A percentile compares a stretch with the other conserved stretches of the same genome.
phyloP scores from a whole-genome alignment of 2,113 vertebrate genomes.

The Sturnus vulgaris region DNA sequence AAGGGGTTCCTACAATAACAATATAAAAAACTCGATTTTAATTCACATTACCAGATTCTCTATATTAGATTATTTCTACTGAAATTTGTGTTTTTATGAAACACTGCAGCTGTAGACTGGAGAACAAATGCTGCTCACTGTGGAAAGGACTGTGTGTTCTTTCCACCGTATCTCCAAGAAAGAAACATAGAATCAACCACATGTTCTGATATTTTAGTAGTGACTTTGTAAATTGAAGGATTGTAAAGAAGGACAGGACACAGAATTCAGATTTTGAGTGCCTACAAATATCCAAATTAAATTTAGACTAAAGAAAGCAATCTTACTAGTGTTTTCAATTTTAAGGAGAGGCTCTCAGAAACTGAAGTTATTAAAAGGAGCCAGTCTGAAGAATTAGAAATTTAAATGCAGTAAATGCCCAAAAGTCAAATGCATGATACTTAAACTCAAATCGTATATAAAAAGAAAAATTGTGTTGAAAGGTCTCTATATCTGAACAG shows the following conservation, averaged over 20 bases:
- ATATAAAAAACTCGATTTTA: neutral
- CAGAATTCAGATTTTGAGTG: neutral
- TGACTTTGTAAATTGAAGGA: neutral
- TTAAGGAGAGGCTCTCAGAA: neutral
- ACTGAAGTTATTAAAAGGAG: neutral
- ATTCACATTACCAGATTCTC: neutral
- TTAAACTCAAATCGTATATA: neutral
- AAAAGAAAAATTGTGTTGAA: neutral
- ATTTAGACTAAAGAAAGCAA: neutral
- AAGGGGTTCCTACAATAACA: neutral
- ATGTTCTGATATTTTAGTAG: neutral
- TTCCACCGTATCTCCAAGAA: neutral
- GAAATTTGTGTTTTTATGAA: neutral
- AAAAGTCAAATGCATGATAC: neutral
- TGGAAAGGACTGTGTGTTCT: neutral
- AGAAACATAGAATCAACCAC: neutral
- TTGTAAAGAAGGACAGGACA: neutral
- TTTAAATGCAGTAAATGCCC: neutral
- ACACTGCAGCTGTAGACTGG: neutral
- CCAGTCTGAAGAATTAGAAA: neutral
- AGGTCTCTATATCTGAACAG: neutral
- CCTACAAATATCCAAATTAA: neutral
- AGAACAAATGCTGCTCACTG: neutral
- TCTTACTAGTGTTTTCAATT: neutral
- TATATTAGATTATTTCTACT: neutral